Percentiles rank a stretch among this genome's conserved stretches.
Conservation (phyloP, 2,113 vertebrate species). For the Pholis gunnellus region DNA sequence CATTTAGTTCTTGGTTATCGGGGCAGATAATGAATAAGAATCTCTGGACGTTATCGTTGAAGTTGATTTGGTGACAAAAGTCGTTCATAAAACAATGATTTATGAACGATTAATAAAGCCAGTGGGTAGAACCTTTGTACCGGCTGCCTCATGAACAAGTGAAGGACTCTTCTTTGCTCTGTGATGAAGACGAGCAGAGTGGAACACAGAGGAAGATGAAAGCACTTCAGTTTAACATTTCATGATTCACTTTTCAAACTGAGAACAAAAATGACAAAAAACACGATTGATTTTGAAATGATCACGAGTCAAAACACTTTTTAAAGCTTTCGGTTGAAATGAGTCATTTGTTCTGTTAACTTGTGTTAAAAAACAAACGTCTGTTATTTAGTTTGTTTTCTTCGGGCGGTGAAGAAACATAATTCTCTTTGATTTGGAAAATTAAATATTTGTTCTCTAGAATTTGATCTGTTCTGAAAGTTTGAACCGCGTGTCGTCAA, state of each 20-base stretch:
- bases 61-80: no score
- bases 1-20: background rate
- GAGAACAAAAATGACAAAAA: background rate
- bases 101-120: background rate
- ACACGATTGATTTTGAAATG: background rate
- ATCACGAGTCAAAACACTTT: background rate
- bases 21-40: background rate
- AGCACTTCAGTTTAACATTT: no score
- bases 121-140: no score
- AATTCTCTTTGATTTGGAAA: background rate
- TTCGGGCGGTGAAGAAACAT: no score
- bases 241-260: background rate
- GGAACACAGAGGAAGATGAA: no score
- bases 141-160: background rate
- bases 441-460: background rate
- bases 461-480: background rate
- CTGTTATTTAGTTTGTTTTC: background rate
- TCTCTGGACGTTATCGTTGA: no score
- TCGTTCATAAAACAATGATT: background rate
- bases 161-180: background rate
- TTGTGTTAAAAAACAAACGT: no score
- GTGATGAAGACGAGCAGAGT: background rate
- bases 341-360: background rate
- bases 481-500: background rate
- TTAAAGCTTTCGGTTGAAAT: background rate